A percentile compares a stretch with the other conserved stretches of the same genome.
phyloP scores from a whole-genome alignment of 2,113 vertebrate species.

The Zeus faber region DNA sequence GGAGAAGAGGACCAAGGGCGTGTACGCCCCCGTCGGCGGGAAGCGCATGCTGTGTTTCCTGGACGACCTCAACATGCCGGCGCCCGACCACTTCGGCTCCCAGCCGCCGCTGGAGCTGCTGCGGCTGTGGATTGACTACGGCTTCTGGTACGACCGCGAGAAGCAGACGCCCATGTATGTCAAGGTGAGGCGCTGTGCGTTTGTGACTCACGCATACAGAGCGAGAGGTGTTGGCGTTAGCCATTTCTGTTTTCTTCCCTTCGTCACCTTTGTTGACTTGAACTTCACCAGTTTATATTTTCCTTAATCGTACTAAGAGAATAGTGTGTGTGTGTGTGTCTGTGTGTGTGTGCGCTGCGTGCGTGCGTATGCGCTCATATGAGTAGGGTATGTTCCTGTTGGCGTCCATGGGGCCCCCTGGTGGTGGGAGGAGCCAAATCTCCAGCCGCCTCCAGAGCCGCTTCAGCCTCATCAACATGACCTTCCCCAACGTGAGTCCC shows the following conservation, averaged over 20 bases:
- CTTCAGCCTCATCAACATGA: constrained; percentile 92
- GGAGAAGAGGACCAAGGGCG: constrained; percentile 85
- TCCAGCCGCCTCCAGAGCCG: constrained; percentile 82
- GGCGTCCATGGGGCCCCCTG: constrained; percentile 87
- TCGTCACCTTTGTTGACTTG: too few relatives aligned
- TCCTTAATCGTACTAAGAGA: not conserved
- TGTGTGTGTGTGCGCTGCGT: constrained; percentile 12
- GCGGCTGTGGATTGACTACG: constrained; percentile 86
- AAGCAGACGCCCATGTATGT: constrained; percentile 82
- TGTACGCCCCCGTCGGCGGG: constrained; percentile 82
- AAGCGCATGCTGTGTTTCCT: constrained; percentile 83
- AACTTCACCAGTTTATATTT: too few relatives aligned
- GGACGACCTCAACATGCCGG: constrained; percentile 90
- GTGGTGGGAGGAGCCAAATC: constrained; percentile 83
- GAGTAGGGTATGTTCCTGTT: constrained; percentile 85
- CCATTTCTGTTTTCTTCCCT: too few relatives aligned
- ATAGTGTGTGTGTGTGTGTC: not conserved
- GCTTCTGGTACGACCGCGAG: constrained; percentile 86
- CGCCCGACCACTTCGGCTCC: constrained; percentile 82
- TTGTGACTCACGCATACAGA: too few relatives aligned
- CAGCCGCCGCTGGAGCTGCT: constrained; percentile 88
- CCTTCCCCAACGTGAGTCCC: constrained; percentile 83
- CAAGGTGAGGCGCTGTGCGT: constrained; percentile 70
- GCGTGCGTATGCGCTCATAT: constrained; percentile 6
- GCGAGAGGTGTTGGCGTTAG: not conserved